These are phyloP conservation scores for Rhopalosiphum maidis DNA, from an alignment of 1,140 invertebrate species.

Conservation along the genomic window DNA sequence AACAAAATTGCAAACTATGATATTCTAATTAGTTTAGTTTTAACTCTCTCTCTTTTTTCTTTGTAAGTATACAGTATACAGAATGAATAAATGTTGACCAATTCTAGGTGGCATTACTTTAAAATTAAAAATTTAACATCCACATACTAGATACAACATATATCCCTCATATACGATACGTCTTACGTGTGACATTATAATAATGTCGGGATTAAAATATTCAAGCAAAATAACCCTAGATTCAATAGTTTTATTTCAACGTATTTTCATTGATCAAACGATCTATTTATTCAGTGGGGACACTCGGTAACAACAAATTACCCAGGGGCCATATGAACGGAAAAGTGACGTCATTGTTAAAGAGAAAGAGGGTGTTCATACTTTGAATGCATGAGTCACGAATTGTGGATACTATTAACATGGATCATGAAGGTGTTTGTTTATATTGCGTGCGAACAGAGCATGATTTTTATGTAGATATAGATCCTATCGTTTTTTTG, in stretches of 20 bases:
- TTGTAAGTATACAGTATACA: too few species aligned
- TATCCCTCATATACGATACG: background rate
- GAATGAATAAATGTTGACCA: background rate
- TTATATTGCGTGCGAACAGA: constrained; percentile 32
- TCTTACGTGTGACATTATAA: background rate
- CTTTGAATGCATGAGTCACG: constrained; percentile 43
- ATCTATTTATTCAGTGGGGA: constrained; percentile 45
- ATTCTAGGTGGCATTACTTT: background rate
- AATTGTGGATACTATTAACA: constrained; percentile 33
- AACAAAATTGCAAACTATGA: background rate
- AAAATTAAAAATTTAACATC: background rate
- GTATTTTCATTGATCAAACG: constrained; percentile 44
- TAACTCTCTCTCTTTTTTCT: too few species aligned
- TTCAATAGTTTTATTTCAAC: constrained; percentile 9
- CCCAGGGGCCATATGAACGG: constrained; percentile 54
- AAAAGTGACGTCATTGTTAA: constrained; percentile 49
- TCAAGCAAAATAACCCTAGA: background rate
- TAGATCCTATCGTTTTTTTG: constrained; percentile 44
- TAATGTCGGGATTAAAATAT: background rate
- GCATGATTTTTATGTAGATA: background rate
- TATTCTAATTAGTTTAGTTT: background rate
- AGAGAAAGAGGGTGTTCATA: constrained; percentile 44
- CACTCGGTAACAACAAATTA: constrained; percentile 31
- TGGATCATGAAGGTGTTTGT: constrained; percentile 54
- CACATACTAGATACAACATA: background rate